Conservation (phyloP, 2,113 vertebrate genomes). For the Saguinus midas region DNA sequence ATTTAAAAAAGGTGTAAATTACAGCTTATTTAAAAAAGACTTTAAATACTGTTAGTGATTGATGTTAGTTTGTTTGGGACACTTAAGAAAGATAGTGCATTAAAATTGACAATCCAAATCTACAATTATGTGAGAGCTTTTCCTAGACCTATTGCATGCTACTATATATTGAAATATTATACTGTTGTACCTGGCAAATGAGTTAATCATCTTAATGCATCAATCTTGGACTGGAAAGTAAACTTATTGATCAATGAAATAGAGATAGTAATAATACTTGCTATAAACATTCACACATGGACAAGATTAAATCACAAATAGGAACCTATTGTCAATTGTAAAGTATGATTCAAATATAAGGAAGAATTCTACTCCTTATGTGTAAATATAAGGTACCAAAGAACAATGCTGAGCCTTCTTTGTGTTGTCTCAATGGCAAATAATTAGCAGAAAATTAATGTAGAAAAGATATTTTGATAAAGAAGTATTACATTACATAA, state of each 20-base stretch:
- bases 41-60: neutral
- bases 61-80: neutral
- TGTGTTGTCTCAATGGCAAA: constrained; percentile 20
- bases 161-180: neutral
- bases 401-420: neutral
- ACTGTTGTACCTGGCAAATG: neutral
- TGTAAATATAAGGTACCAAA: neutral
- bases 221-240: neutral
- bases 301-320: neutral
- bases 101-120: neutral
- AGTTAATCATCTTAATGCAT: neutral
- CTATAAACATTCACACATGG: neutral
- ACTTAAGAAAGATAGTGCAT: neutral
- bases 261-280: neutral
- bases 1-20: neutral
- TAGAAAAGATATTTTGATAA: neutral
- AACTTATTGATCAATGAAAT: neutral
- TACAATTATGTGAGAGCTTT: neutral
- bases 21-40: neutral
- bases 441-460: neutral
- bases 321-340: neutral
- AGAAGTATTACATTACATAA: neutral
- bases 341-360: neutral
- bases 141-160: neutral
- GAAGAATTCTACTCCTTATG: neutral